These are phyloP conservation scores for Nibea albiflora DNA, from an alignment of 2,113 vertebrate genomes.

Conservation along the genomic window DNA sequence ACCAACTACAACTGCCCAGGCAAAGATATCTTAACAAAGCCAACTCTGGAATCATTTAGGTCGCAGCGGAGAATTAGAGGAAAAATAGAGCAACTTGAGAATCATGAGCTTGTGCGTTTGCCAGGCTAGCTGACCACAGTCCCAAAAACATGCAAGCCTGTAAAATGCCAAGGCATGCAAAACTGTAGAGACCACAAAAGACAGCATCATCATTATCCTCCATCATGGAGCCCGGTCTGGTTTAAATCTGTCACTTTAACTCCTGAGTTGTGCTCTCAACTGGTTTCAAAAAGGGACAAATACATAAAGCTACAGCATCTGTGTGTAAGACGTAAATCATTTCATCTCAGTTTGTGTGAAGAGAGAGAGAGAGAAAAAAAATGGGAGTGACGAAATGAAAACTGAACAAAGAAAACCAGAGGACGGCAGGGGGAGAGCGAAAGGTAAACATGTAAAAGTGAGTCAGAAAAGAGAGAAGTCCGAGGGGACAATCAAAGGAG, in stretches of 20 bases:
- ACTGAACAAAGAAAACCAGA: background rate
- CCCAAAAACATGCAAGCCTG: conserved; percentile 69
- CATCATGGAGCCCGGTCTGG: conserved; percentile 67
- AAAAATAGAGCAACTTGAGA: conserved; percentile 68
- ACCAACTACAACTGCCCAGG: background rate
- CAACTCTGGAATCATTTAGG: conserved; percentile 57
- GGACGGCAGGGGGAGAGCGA: background rate
- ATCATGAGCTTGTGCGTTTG: conserved; percentile 58
- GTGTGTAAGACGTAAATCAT: background rate
- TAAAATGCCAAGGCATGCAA: conserved; percentile 76
- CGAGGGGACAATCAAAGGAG: conserved; percentile 64
- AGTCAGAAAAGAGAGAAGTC: conserved; percentile 46
- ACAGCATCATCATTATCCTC: conserved; percentile 75
- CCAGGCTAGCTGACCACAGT: conserved; percentile 75
- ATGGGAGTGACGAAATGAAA: background rate
- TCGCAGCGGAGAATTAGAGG: conserved; percentile 56
- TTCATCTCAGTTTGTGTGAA: conserved; percentile 10
- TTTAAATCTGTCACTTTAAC: conserved; percentile 71
- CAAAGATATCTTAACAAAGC: conserved; percentile 20
- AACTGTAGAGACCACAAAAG: conserved; percentile 75
- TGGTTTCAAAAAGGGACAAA: conserved; percentile 7
- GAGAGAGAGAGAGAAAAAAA: background rate
- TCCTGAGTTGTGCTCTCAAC: conserved; percentile 30
- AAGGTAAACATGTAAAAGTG: conserved; percentile 53
- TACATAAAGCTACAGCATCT: background rate